Conservation (phyloP, 1,140 invertebrate species). For the Carposina sasakii region DNA sequence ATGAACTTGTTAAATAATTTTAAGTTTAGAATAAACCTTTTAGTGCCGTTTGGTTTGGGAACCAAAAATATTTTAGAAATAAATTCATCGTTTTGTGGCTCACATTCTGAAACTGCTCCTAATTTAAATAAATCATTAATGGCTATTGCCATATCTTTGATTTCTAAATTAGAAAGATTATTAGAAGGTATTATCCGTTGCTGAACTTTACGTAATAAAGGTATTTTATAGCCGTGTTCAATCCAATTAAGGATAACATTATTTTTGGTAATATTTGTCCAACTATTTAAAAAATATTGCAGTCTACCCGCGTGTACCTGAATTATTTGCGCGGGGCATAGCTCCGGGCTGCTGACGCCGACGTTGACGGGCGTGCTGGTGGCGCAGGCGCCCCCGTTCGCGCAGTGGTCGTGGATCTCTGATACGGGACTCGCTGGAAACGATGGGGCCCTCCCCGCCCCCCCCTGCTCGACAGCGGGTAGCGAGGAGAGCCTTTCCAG, state of each 20-base stretch:
- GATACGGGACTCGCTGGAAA: neutral
- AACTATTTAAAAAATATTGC: conserved; percentile 1
- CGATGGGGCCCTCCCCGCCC: neutral
- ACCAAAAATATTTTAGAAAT: conserved; percentile 21
- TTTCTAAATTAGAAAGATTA: neutral
- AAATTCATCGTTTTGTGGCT: conserved; percentile 6
- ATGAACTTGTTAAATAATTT: conserved; percentile 28
- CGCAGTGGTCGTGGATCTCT: neutral
- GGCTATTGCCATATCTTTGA: conserved; percentile 4
- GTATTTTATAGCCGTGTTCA: neutral
- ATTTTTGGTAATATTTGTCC: conserved; percentile 4
- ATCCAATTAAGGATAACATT: conserved; percentile 8
- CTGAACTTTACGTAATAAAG: neutral
- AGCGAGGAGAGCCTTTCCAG: conserved; percentile 10
- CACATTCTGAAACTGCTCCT: conserved; percentile 6
- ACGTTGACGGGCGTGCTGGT: neutral
- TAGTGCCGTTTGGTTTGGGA: conserved; percentile 20
- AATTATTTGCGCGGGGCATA: neutral
- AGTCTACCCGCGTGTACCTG: conserved; percentile 11
- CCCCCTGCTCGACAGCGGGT: conserved; percentile 5
- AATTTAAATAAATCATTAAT: conserved; percentile 17
- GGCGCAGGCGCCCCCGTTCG: neutral
- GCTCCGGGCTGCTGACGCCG: neutral
- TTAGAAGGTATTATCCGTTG: neutral
- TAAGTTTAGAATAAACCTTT: conserved; percentile 28